Base-by-base conservation (phyloP, 2,113 vertebrate genomes). In the Phyllostomus hastatus region DNA sequence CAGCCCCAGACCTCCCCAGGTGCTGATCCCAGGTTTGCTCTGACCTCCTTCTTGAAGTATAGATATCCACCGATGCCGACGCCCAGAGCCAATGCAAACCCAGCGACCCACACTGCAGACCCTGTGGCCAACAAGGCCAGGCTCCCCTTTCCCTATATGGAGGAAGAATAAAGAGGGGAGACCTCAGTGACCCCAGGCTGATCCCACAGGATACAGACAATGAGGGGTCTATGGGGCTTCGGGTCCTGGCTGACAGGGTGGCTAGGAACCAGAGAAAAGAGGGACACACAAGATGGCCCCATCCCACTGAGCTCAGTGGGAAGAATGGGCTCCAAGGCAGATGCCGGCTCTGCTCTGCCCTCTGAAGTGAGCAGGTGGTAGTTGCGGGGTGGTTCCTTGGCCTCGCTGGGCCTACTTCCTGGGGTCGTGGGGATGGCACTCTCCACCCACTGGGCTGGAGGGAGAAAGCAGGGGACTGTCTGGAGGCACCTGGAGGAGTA, bases 111-210 rank as follows among this genome's bases (percentile, higher is more conserved):
- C 76, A 50, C 33, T 0, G 52, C 41, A 2, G 41, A 48, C 41
- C 61, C 31, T 0, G 48, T 0, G 11, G 35, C 35, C 33, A 11
- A 1, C 0, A 67, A 2, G 0, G 1, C 10, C n/a, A 54, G 8
- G 14, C 10, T 0, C 9, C 2, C 2, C 6, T 0, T 11, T 41
- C 0, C 11, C 89, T 91, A 35, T 31, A 59, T 14, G 31, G 38
- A 84, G 7, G 61, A 48, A 54, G 35, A 91, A 70, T 33, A 43
- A 48, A 46, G 20, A 28, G 16, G 26, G 16, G 16, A 82, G 9
- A 88, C 41, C 43, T 48, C 66, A 61, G 61, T 7, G 54, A 67
- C 1, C 1, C 66, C 35, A 26, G 69, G 35, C 41, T 19, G 15
- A 52, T 26, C 50, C 43, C 1, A 8, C 41, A 69, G 46, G 16